Percentiles rank a stretch among this genome's conserved stretches.
These are phyloP conservation scores for Cactoblastis cactorum DNA, from an alignment of 2,888 invertebrate species.

Conservation along the genomic window DNA sequence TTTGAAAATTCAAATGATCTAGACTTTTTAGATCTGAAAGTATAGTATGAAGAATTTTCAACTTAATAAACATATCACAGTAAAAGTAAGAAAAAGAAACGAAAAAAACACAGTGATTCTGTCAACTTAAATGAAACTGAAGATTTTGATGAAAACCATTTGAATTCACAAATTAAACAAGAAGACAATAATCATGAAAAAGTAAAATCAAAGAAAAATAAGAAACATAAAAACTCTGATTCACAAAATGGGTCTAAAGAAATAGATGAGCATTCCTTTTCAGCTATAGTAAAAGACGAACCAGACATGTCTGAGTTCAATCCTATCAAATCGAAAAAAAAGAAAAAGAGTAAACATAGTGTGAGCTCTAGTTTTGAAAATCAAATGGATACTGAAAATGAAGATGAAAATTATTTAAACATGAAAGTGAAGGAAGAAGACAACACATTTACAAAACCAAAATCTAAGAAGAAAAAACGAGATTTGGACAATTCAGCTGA, in stretches of 20 bases:
- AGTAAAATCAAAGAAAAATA: not conserved
- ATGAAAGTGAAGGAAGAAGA: conserved; percentile 45
- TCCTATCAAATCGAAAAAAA: not conserved
- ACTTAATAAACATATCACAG: conserved; percentile 7
- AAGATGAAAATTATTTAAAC: conserved; percentile 38
- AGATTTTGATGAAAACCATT: not conserved
- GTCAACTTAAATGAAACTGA: conserved; percentile 16
- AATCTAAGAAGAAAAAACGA: conserved; percentile 24
- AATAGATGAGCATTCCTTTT: not conserved
- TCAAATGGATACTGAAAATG: not conserved
- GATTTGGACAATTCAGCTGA: not conserved
- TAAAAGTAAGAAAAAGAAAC: conserved; percentile 31
- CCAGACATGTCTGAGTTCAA: not conserved
- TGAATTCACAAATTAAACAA: not conserved
- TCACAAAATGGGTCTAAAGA: not conserved
- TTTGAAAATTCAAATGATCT: not conserved
- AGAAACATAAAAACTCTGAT: not conserved
- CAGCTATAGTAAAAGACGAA: not conserved
- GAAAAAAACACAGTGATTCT: conserved; percentile 17
- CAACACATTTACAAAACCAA: conserved; percentile 21
- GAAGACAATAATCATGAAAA: not conserved
- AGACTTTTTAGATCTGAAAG: not conserved
- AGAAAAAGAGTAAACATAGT: not conserved
- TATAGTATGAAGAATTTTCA: not conserved
- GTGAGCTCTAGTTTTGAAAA: not conserved